phyloP scores from a whole-genome alignment of 2,113 vertebrate species.

The Butorides virescens region DNA sequence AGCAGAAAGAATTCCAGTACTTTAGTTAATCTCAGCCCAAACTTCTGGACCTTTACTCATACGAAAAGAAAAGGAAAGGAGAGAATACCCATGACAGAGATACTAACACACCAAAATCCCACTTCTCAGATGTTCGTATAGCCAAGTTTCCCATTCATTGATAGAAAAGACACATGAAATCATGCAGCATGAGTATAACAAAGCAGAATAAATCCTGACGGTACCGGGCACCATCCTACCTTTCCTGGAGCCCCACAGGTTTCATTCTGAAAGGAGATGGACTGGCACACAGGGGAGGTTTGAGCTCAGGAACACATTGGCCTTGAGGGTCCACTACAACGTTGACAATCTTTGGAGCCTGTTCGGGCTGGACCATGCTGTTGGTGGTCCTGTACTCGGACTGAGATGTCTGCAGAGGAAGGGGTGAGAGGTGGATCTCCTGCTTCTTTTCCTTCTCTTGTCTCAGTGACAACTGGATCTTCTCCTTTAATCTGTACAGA shows the following conservation, averaged over 20 bases:
- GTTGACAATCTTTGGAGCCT: constrained; percentile 74
- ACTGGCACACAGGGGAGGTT: constrained; percentile 73
- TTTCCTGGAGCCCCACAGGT: constrained; percentile 90
- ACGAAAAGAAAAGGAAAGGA: neutral
- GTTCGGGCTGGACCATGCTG: constrained; percentile 91
- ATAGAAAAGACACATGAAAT: neutral
- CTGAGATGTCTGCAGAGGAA: constrained; percentile 70
- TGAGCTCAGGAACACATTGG: constrained; percentile 79
- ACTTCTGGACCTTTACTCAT: neutral
- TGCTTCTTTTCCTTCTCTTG: constrained; percentile 87
- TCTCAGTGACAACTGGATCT: constrained; percentile 83
- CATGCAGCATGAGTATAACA: neutral
- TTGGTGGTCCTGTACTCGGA: constrained; percentile 74
- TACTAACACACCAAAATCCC: neutral
- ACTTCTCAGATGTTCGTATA: neutral
- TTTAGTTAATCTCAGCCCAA: neutral
- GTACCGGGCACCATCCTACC: constrained; percentile 64
- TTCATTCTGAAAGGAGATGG: constrained; percentile 98
- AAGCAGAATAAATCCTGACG: neutral
- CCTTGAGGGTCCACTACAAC: constrained; percentile 76
- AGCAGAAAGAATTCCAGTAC: neutral
- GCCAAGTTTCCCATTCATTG: neutral
- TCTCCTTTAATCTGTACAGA: constrained; percentile 91
- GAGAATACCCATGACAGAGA: neutral
- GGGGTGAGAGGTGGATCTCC: constrained; percentile 80